Conservation (phyloP, 2,888 invertebrate genomes). For the Drosophila mercatorum region DNA sequence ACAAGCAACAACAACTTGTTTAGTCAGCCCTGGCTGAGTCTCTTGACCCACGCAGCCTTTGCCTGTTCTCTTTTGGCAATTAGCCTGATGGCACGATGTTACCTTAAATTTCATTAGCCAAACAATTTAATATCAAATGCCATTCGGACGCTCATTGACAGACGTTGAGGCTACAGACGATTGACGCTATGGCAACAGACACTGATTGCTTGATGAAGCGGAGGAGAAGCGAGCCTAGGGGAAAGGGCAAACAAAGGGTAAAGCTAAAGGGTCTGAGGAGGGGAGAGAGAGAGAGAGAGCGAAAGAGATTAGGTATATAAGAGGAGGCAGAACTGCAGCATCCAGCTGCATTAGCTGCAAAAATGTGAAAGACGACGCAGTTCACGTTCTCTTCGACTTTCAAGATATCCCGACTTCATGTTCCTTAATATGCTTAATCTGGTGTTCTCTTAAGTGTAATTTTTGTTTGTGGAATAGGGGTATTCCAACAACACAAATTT, state of each 20-base stretch:
- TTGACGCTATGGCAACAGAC: not conserved
- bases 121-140: slow-evolving; percentile 3
- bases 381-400: no score
- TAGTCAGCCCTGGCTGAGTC: slow-evolving; percentile 41
- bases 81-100: slow-evolving; percentile 53
- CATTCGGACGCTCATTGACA: not conserved
- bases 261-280: no score
- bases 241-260: not conserved
- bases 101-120: slow-evolving; percentile 64
- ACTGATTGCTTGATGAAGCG: not conserved
- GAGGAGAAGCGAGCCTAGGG: not conserved
- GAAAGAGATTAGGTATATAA: no score
- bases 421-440: no score
- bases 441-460: no score
- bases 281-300: no score
- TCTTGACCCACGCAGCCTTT: slow-evolving; percentile 40
- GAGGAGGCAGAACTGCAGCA: no score
- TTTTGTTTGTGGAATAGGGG: no score
- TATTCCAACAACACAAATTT: no score
- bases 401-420: no score
- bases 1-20: slow-evolving; percentile 39
- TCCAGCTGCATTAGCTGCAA: no score
- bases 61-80: slow-evolving; percentile 47
- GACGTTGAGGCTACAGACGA: not conserved
- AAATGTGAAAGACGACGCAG: no score